These are phyloP conservation scores for Nomada flava DNA, from an alignment of 2,888 invertebrate genomes.

Conservation along the genomic window DNA sequence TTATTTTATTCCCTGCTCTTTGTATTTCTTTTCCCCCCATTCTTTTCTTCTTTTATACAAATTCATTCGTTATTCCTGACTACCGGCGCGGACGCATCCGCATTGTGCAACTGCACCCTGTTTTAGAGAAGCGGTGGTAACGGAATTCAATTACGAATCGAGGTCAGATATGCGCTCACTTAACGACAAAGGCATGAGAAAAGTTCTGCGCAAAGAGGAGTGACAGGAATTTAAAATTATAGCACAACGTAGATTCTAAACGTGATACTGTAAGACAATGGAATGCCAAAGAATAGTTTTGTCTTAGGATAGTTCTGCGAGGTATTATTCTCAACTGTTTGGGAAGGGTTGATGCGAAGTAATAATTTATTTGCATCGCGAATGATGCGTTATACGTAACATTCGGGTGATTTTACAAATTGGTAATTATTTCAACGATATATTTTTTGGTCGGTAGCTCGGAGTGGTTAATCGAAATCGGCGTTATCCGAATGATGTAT, in stretches of 20 bases:
- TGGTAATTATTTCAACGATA: too few species aligned
- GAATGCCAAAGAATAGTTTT: too few species aligned
- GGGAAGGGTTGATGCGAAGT: too few species aligned
- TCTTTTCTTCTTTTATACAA: constrained; percentile 47
- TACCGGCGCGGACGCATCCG: constrained; percentile 47
- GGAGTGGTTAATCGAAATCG: too few species aligned
- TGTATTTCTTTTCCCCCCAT: constrained; percentile 13
- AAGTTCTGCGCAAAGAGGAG: neutral
- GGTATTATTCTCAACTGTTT: too few species aligned
- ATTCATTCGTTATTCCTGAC: constrained; percentile 35
- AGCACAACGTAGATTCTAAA: neutral
- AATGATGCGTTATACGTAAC: neutral
- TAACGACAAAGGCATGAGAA: too few species aligned
- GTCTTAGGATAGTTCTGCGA: too few species aligned
- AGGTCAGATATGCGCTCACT: neutral
- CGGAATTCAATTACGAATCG: neutral
- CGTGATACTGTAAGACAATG: too few species aligned
- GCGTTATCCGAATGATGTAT: too few species aligned
- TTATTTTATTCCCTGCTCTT: constrained; percentile 37
- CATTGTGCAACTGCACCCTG: constrained; percentile 39
- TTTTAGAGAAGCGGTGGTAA: neutral
- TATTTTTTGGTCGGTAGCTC: too few species aligned
- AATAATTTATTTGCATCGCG: too few species aligned
- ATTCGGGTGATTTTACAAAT: neutral
- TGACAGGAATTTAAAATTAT: neutral